Conservation (phyloP, 2,888 invertebrate species). For the Chloroclysta siterata region DNA sequence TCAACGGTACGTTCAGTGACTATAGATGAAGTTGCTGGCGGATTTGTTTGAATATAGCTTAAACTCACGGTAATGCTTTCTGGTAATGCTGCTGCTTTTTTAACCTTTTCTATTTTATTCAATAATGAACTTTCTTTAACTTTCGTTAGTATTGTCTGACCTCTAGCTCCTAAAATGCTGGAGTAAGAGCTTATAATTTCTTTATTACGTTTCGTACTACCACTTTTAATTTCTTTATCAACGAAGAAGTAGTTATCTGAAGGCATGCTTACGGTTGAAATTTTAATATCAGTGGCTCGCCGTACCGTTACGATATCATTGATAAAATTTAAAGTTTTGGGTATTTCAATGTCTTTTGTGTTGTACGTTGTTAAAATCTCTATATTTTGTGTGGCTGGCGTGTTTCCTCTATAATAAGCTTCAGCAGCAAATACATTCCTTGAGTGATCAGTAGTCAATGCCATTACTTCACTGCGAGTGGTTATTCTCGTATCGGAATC, state of each 20-base stretch:
- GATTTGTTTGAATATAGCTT: not conserved
- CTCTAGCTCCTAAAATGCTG: slow-evolving; percentile 1
- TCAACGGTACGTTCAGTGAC: not conserved
- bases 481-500: not conserved
- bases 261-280: slow-evolving; percentile 9
- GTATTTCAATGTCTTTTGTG: too few relatives aligned
- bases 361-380: not conserved
- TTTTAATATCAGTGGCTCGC: slow-evolving; percentile 3
- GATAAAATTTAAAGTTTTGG: not conserved
- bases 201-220: not conserved
- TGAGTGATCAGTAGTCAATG: not conserved
- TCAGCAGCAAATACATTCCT: not conserved
- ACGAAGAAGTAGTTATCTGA: not conserved
- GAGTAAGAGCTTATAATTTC: not conserved
- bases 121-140: not conserved
- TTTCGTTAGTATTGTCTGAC: not conserved
- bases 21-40: not conserved
- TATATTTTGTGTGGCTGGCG: not conserved
- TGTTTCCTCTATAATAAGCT: not conserved
- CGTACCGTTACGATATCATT: not conserved
- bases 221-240: not conserved
- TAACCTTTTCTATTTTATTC: not conserved
- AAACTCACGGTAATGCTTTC: not conserved
- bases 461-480: not conserved
- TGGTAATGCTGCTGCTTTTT: not conserved